Evolutionary conservation across 2,888 invertebrate genomes (phyloP), one percentile per base, ranked within the genome.

Genomic region (Mellilla xanthometata): DNA sequence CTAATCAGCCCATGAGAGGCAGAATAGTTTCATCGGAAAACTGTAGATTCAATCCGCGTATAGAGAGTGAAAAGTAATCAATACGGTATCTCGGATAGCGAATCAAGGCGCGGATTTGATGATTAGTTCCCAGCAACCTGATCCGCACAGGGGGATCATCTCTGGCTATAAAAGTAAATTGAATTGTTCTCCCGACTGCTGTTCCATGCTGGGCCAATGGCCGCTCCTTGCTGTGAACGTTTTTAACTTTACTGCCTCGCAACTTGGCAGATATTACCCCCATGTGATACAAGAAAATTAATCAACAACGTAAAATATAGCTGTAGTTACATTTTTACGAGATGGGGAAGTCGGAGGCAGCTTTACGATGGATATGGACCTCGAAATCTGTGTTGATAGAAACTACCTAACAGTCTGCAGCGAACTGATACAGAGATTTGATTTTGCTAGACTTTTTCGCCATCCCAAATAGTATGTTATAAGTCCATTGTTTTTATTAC

Each of bases 131-230:
- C 32, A 38, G 71, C 65, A 75, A 73, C 69, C 72, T 76, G 79
- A 77, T 77, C 77, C 81, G 59, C 68, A 70, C 69, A 65, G 72
- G 69, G 72, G 83, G 79, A 83, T 83, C 81, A 78, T 71, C 71
- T 68, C 58, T 46, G 67, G 77, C 83, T 78, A 85, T 86, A 84
- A 86, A 87, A 87, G 77, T 83, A 87, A 85, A 87, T 88, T 86
- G 84, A 88, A 88, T 86, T 80, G 84, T 82, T 79, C 81, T 79
- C 71, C 62, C 56, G 73, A 73, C 73, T 76, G 75, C 75, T 77
- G 76, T 80, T 80, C 60, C 65, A 65, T 65, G 69, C 63, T 68
- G 68, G 60, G 67, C 53, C 72, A 65, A 76, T 67, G 68, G 61
- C 60, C 67, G 54, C 66, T 36, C 9, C 41, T 38, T 48, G 60